Evolutionary conservation across 2,113 vertebrate genomes (phyloP).

Genomic region (Vidua macroura): DNA sequence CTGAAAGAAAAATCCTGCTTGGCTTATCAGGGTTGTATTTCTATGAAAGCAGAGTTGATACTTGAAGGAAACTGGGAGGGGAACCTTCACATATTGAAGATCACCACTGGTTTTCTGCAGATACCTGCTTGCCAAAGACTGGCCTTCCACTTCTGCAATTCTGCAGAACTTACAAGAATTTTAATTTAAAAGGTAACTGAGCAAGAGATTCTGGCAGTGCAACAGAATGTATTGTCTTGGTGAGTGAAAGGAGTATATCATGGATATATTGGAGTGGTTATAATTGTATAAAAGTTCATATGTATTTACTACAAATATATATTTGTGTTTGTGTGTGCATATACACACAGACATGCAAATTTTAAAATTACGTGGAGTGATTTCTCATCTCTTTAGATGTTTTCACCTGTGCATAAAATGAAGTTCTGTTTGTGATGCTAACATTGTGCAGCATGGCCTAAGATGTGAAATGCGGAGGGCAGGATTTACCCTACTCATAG

Average conservation of each 20-base stretch:
- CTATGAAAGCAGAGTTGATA: background rate
- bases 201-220: background rate
- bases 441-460: background rate
- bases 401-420: background rate
- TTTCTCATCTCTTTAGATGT: background rate
- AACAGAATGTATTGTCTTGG: background rate
- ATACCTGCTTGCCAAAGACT: background rate
- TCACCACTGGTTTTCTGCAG: background rate
- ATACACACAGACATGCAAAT: background rate
- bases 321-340: background rate
- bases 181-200: background rate
- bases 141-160: background rate
- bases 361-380: background rate
- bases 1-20: background rate
- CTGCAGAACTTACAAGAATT: background rate
- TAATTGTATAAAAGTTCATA: background rate
- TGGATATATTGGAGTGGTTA: background rate
- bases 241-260: background rate
- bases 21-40: background rate
- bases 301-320: slow-evolving; percentile 22
- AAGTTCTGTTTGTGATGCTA: background rate
- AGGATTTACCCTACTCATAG: background rate
- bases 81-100: background rate
- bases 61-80: background rate
- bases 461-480: background rate